Percentiles rank a stretch among this genome's conserved stretches.
phyloP scores from a whole-genome alignment of 1,140 invertebrate genomes.

The Adoxophyes honmai region DNA sequence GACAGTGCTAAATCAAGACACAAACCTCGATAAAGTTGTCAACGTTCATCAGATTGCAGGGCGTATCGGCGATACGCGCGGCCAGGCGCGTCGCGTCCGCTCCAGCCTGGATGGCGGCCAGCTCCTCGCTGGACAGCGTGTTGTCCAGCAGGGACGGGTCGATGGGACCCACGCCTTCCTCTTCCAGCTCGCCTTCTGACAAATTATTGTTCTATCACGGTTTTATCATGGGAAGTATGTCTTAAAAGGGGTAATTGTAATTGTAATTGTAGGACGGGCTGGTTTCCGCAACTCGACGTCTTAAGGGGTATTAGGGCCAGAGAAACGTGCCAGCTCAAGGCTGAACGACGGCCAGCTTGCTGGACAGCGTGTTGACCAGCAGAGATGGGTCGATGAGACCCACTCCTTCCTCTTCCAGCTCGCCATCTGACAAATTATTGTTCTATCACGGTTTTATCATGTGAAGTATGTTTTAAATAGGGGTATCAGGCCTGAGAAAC shows the following conservation, averaged over 20 bases:
- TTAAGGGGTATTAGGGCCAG: too few species aligned
- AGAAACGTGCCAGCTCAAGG: too few species aligned
- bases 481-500: too few species aligned
- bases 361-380: slow-evolving; percentile 58
- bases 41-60: slow-evolving; percentile 91
- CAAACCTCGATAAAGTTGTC: slow-evolving; percentile 85
- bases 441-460: background rate
- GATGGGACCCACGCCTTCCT: slow-evolving; percentile 28
- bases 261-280: too few species aligned
- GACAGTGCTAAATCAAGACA: too few species aligned
- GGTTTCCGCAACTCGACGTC: too few species aligned
- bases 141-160: slow-evolving; percentile 35
- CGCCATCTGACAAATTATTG: slow-evolving; percentile 33
- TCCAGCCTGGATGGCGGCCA: slow-evolving; percentile 80
- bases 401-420: slow-evolving; percentile 44
- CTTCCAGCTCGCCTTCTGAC: slow-evolving; percentile 51
- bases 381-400: slow-evolving; percentile 30
- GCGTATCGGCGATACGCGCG: slow-evolving; percentile 89
- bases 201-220: background rate
- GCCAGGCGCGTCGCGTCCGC: slow-evolving; percentile 83
- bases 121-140: slow-evolving; percentile 78
- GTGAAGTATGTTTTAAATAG: too few species aligned
- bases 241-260: too few species aligned
- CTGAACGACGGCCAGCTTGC: slow-evolving; percentile 79
- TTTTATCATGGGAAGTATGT: too few species aligned